These are phyloP conservation scores for Drosophila aff. DNA, from an alignment of 1,140 invertebrate species.

Conservation along the genomic window DNA sequence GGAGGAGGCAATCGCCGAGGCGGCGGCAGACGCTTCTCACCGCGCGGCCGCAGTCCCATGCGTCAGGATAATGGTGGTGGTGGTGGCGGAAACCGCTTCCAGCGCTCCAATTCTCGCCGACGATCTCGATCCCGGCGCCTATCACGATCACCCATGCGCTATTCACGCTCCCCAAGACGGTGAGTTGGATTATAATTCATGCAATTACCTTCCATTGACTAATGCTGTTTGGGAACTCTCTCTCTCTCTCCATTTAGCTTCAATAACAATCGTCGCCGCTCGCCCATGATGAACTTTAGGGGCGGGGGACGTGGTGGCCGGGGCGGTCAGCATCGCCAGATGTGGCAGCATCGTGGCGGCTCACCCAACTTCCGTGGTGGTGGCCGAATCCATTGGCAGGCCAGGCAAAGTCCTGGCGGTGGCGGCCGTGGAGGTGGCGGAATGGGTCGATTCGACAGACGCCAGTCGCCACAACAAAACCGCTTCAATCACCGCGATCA, in stretches of 20 bases:
- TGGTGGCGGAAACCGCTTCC: slow-evolving; percentile 65
- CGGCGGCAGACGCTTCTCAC: slow-evolving; percentile 71
- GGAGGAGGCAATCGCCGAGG: slow-evolving; percentile 36
- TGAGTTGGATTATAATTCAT: slow-evolving; percentile 11
- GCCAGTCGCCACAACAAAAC: slow-evolving; percentile 66
- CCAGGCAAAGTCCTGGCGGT: slow-evolving; percentile 64
- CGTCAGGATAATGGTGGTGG: slow-evolving; percentile 74
- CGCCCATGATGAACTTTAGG: slow-evolving; percentile 73
- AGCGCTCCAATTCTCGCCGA: slow-evolving; percentile 75
- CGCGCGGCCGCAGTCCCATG: slow-evolving; percentile 73
- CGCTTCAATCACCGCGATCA: slow-evolving; percentile 71
- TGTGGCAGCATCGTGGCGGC: slow-evolving; percentile 51
- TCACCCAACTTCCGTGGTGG: slow-evolving; percentile 61
- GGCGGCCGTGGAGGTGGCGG: slow-evolving; percentile 59
- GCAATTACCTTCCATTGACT: neutral
- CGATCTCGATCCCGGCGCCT: slow-evolving; percentile 78
- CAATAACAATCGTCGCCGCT: slow-evolving; percentile 77
- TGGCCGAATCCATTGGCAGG: slow-evolving; percentile 73
- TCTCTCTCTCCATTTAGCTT: slow-evolving; percentile 45
- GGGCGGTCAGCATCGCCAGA: slow-evolving; percentile 54
- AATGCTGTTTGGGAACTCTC: neutral
- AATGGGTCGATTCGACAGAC: slow-evolving; percentile 71
- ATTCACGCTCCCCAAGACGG: slow-evolving; percentile 80
- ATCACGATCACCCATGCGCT: slow-evolving; percentile 79
- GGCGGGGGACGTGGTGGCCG: slow-evolving; percentile 64